Evolutionary conservation across 2,797 vertebrate genomes (phyloP), one percentile per base, ranked within the genome.

Genomic region (Micromesistius poutassou): DNA sequence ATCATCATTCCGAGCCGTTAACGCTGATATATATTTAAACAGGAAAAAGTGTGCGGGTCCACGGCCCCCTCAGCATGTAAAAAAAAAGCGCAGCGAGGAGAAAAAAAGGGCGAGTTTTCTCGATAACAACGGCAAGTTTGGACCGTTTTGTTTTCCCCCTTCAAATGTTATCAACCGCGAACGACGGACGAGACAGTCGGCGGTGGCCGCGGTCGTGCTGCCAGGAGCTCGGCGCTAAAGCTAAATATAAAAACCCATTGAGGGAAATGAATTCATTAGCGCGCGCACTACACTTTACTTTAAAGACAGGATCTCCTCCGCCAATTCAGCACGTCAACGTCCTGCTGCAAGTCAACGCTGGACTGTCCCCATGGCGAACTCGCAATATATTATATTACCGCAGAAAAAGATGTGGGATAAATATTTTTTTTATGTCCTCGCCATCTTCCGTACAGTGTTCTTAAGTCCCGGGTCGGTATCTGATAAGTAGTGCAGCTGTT

Each of bases 1-100:
- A 94, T 93, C 92, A 94, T 94, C 94, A 96, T 96, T 94, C 35
- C 85, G 82, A 86, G 86, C 84, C 84, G 2, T 25, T 70, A 30
- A 70, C 66, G 28, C n/a, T 12, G 28, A 70, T 70, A 30, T 70
- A 2, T 25, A 28, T 70, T 66, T n/a, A 2, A 66, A 66, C 19
- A 66, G 25, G 86, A 83, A 87, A 87, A 77, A 82, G 85, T 86
- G 30, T 81, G 85, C 87, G 86, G 85, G 85, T 87, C 83, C 84
- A 72, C 79, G 77, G 36, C 78, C 74, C 75, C 40, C 36, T 79
- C 68, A 33, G 78, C 55, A 14, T 76, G 76, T 83, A 62, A 30
- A 74, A 74, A 82, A 84, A 78, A 81, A 38, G 22, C 55, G 22
- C 4, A 14, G 71, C 12, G 73, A 19, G 8, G 7, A 35, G 38